Evolutionary conservation across 1,140 invertebrate genomes (phyloP), one percentile per base, ranked within the genome.

Genomic region (Aphelenchoides avenae): DNA sequence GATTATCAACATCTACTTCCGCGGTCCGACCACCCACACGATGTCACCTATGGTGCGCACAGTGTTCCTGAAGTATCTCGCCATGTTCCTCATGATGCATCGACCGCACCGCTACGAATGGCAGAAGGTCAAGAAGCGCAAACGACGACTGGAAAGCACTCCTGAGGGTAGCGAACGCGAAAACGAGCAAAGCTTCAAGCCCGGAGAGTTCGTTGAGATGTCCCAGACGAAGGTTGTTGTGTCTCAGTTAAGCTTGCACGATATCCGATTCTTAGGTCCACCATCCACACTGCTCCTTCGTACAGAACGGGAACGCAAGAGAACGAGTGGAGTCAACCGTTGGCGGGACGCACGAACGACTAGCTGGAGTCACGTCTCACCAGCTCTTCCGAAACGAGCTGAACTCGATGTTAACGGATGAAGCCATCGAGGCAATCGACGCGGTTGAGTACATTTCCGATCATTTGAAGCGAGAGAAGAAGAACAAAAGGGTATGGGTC

Each of bases 1-100:
- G 71, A 95, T 97, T 68, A 95, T 98, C 71, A 98, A 98, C 78
- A 91, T 90, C 87, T 96, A 97, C 77, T 97, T 95, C 81, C 83
- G 92, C 76, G 92, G 92, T 20, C 93, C 92, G 1, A 79, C 84
- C 27, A 87, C 86, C 7, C 85, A 87, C 71, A 79, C 87, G 70
- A 95, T 95, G 91, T 91, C 91, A 5, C 86, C 88, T 67, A 89
- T 90, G 86, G 92, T 94, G 64, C 84, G 89, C 27, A 85, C 86
- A 47, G 86, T 92, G 29, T 95, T 95, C 79, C 83, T 95, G 91
- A 52, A 57, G 43, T 41, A 51, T 71, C n/a, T 56, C 43, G 15
- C 41, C 37, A 40, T 51, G 64, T 13, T 46, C 63, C 6, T 71
- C n/a, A 20, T 71, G 36, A 73, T 71, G 62, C 44, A 52, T 36